phyloP scores from a whole-genome alignment of 2,113 vertebrate species.

The Sturnus vulgaris region DNA sequence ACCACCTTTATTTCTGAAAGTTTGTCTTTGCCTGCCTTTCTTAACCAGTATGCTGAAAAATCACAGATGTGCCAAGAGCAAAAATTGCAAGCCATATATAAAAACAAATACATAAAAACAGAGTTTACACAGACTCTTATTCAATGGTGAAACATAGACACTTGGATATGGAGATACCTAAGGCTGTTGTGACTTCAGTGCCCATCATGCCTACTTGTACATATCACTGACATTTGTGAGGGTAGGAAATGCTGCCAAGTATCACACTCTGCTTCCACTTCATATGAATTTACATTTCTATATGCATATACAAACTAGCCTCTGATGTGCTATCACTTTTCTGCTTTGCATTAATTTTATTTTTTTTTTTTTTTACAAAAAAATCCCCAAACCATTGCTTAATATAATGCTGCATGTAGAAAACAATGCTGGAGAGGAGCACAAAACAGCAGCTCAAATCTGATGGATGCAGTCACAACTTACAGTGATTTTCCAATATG shows the following conservation, averaged over 20 bases:
- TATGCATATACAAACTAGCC: not conserved
- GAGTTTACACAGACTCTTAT: not conserved
- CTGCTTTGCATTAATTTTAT: not conserved
- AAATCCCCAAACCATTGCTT: not conserved
- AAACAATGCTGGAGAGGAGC: not conserved
- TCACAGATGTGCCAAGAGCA: not conserved
- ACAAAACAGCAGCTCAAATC: not conserved
- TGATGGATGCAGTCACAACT: not conserved
- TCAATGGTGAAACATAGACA: not conserved
- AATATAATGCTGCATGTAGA: not conserved
- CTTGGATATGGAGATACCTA: accelerated
- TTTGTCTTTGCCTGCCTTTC: not conserved
- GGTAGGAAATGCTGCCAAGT: not conserved
- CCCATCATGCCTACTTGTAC: not conserved
- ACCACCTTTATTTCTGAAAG: not conserved
- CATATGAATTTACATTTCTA: not conserved
- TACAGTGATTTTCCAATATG: not conserved
- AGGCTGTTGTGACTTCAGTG: not conserved
- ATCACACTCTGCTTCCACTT: not conserved
- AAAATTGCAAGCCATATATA: not conserved
- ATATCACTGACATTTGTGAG: not conserved
- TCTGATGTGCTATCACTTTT: not conserved
- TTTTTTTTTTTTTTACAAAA: not conserved
- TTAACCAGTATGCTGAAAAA: not conserved
- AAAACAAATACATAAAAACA: not conserved